Evolutionary conservation across 2,797 vertebrate genomes (phyloP).

Genomic region (Megalops cyprinoides): DNA sequence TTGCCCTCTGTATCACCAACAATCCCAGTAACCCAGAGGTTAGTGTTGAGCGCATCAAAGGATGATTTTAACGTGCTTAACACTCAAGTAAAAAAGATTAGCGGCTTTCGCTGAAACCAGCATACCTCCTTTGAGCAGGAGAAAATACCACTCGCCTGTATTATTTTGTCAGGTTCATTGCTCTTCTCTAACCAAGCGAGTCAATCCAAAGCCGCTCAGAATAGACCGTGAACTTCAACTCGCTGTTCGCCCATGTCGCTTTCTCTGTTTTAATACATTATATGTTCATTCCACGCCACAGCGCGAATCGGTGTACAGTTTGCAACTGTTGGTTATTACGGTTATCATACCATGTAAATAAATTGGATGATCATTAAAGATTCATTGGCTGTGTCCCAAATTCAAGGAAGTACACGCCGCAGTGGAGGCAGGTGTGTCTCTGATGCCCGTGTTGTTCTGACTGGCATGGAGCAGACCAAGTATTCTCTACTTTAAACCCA

Average conservation of each 20-base stretch:
- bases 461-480: neutral
- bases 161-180: conserved; percentile 18
- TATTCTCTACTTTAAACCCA: neutral
- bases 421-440: neutral
- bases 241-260: conserved; percentile 17
- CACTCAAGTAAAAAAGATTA: conserved; percentile 1
- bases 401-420: neutral
- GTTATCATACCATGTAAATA: conserved; percentile 44
- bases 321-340: conserved; percentile 35
- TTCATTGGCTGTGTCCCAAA: conserved; percentile 30
- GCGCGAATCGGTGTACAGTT: conserved; percentile 31
- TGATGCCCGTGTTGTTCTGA: conserved; percentile 13
- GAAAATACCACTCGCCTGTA: neutral
- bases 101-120: neutral
- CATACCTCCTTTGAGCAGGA: neutral
- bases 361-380: conserved; percentile 33
- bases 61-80: conserved; percentile 16
- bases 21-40: neutral
- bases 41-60: neutral
- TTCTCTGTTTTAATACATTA: conserved; percentile 12
- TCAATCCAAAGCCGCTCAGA: too few species aligned
- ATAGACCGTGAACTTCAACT: neutral
- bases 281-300: conserved; percentile 15
- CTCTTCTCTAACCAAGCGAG: neutral
- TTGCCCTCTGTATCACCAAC: neutral